Evolutionary conservation across 1,140 invertebrate species (phyloP).

Genomic region (Tribolium castaneum): DNA sequence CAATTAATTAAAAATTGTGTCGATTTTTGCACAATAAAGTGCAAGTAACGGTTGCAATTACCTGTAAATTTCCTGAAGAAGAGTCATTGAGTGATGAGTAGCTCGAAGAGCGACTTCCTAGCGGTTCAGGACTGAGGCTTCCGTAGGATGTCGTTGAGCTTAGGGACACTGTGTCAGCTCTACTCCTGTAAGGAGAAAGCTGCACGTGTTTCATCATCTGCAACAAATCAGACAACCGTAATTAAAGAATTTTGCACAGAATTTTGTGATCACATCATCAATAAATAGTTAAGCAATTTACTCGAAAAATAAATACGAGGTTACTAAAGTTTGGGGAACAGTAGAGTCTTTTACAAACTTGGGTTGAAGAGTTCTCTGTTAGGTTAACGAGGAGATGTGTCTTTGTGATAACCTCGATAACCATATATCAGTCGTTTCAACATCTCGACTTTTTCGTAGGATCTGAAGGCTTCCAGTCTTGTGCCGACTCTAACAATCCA

Average conservation of each 20-base stretch:
- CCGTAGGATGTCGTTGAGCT: conserved; percentile 79
- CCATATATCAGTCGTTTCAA: conserved; percentile 11
- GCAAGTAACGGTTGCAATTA: conserved; percentile 48
- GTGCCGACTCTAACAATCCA: not conserved
- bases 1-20: not conserved
- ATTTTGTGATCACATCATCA: too few relatives aligned
- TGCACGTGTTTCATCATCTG: conserved; percentile 92
- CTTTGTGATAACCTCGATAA: conserved; percentile 30
- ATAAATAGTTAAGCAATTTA: conserved; percentile 23
- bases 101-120: conserved; percentile 71
- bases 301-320: not conserved
- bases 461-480: not conserved
- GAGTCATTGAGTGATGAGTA: conserved; percentile 71
- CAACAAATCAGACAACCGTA: conserved; percentile 50
- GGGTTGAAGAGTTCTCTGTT: not conserved
- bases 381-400: conserved; percentile 22
- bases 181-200: conserved; percentile 82
- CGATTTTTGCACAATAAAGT: too few relatives aligned
- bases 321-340: not conserved
- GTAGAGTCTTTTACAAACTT: not conserved
- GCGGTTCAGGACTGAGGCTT: conserved; percentile 71
- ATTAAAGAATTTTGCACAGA: conserved; percentile 1
- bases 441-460: not conserved
- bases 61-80: conserved; percentile 63
- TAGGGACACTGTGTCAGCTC: conserved; percentile 83